Base-by-base conservation (phyloP, 1,140 invertebrate species). In the Paraescarpia echinospica region DNA sequence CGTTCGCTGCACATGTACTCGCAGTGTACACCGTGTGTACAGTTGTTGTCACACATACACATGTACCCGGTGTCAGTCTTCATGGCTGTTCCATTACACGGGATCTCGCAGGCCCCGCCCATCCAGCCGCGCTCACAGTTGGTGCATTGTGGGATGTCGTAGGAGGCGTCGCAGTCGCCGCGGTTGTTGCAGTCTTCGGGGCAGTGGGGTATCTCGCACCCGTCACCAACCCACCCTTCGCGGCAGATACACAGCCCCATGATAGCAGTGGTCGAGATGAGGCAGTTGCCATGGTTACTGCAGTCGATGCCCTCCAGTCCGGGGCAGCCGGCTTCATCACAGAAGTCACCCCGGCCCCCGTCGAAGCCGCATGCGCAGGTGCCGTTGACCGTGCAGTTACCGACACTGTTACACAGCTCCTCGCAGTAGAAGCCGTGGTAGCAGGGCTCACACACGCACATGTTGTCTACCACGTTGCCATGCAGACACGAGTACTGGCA, bases 101-200 rank as follows among this genome's bases (percentile, higher is more conserved):
- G 91, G 48, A 92, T 92, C 89, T 94, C 93, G 93, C 94, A 94
- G 34, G 93, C 93, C 31, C 91, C 90, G 33, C 94, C 94, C 94
- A 94, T 94, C 94, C 94, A 94, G 35, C 94, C 94, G 4, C 89
- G 91, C 12, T 92, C 89, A 92, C 94, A 94, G 92, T 93, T 93
- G 31, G 93, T 93, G 92, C 94, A 94, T 51, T 91, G 90, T 12
- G 94, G 94, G 33, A 93, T 92, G 14, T 91, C 89, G 31, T 91
- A 59, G 22, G 92, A 88, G 31, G 91, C 91, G 89, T 93, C 93
- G 91, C 94, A 94, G 14, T 48, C 18, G 0, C 94, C 94, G 22
- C 93, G 93, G 77, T 92, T 93, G 92, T 94, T 94, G 93, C 94
- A 94, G 92, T 94, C 91, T 34, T 93, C 92, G 33, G 92, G 93